Base-by-base conservation (phyloP, 2,888 invertebrate species). In the Pyralis farinalis region DNA sequence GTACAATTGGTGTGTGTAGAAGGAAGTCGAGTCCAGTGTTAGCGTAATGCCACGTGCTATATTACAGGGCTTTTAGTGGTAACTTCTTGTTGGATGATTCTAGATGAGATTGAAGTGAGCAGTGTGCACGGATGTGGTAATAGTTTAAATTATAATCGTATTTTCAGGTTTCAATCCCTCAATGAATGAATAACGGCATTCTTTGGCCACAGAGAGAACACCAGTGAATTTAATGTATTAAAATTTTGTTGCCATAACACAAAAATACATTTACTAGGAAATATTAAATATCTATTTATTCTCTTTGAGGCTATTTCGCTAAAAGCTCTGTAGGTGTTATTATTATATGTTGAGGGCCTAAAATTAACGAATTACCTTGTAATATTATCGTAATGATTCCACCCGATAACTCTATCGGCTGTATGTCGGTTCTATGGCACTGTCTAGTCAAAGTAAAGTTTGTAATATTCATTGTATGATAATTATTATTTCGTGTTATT, bases 361-460 rank as follows among this genome's bases (percentile, higher is more conserved):
- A 73, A 54, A 52, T 57, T 68, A 63, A 62, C 49, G 53, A 66
- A 60, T 49, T 53, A 59, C 52, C 51, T 42, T 64, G 59, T 58
- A 47, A 65, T 62, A 56, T 60, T 65, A 53, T 71, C 60, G 62
- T 64, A 63, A 70, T 64, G 57, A 73, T 69, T 72, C 69, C 70
- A 76, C 73, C 69, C 71, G 70, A 63, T 66, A 62, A 61, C 71
- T 74, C 70, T 71, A 67, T 67, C 69, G 72, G 73, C 73, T 56
- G 56, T 62, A 72, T 64, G 77, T 71, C 81, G 79, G 78, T 79
- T 79, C 82, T 75, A 70, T 67, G 75, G 84, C 84, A 86, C 84
- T 81, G 85, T 87, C 87, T 87, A 87, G 87, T 87, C 86, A 87
- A 84, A 71, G 68, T 79, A 76, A 80, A 74, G 71, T 72, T 75